Conservation (phyloP, 2,113 vertebrate genomes). For the Seriola dumerili region DNA sequence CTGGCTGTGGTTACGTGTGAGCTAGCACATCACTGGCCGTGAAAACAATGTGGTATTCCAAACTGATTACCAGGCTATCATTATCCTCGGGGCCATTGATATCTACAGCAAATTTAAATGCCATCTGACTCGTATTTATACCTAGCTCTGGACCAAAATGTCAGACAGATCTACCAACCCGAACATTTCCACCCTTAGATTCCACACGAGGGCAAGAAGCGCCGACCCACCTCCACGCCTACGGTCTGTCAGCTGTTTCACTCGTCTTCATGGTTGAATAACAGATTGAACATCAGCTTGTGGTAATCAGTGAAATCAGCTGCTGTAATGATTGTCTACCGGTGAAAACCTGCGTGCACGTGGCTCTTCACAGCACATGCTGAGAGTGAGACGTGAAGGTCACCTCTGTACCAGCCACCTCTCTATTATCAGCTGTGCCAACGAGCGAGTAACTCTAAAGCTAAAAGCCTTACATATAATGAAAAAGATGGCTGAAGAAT, state of each 20-base stretch:
- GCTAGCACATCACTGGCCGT: too few relatives aligned
- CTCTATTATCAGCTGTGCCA: background rate
- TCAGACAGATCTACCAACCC: too few relatives aligned
- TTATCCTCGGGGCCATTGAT: background rate
- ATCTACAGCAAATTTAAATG: background rate
- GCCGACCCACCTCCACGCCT: background rate
- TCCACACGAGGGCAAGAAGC: too few relatives aligned
- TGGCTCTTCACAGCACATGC: background rate
- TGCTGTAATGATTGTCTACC: background rate
- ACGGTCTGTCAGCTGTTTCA: background rate
- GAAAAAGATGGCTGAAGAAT: background rate
- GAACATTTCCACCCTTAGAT: too few relatives aligned
- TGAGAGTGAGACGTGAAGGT: slow-evolving; percentile 6
- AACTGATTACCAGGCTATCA: background rate
- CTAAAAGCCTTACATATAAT: slow-evolving; percentile 5
- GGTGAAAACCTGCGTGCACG: background rate
- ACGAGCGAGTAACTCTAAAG: background rate
- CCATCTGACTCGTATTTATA: background rate
- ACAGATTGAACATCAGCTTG: background rate
- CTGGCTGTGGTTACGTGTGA: too few relatives aligned
- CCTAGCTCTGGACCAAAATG: background rate
- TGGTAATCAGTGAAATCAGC: slow-evolving; percentile 14
- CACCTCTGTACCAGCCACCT: background rate
- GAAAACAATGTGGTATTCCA: background rate
- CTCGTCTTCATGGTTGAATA: background rate